Conservation (phyloP, 1,140 invertebrate species). For the Eumaeus atala region DNA sequence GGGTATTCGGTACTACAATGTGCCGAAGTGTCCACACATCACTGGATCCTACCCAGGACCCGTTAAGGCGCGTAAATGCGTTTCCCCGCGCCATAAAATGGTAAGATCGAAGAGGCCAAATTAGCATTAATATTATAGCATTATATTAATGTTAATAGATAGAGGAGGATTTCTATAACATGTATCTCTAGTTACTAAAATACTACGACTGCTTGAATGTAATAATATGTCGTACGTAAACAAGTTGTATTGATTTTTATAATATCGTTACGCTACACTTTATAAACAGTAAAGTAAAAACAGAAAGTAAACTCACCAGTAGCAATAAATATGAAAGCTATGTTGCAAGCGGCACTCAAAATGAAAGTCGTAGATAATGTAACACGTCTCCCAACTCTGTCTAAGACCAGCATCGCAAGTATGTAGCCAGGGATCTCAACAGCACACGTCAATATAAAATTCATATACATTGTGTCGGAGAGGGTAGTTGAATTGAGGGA, state of each 20-base stretch:
- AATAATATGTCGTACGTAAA: no score
- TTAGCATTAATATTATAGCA: no score
- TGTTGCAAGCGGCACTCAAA: slow-evolving; percentile 73
- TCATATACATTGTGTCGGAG: slow-evolving; percentile 81
- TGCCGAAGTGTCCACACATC: no score
- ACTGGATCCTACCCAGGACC: no score
- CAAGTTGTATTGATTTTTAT: no score
- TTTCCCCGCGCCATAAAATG: no score
- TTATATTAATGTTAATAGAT: no score
- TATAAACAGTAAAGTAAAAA: not conserved
- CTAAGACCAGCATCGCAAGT: slow-evolving; percentile 76
- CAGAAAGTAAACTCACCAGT: slow-evolving; percentile 31
- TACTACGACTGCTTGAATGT: not conserved
- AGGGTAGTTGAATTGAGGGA: slow-evolving; percentile 86
- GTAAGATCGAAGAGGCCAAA: slow-evolving; percentile 80
- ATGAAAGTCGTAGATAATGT: slow-evolving; percentile 76
- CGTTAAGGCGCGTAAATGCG: no score
- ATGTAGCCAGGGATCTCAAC: slow-evolving; percentile 84
- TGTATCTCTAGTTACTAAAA: not conserved
- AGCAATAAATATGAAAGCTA: slow-evolving; percentile 50
- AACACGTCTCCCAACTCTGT: slow-evolving; percentile 77
- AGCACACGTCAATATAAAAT: slow-evolving; percentile 79
- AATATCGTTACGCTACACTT: not conserved
- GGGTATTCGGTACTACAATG: no score
- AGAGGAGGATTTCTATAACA: not conserved